Evolutionary conservation across 2,888 invertebrate species (phyloP), one percentile per base, ranked within the genome.

Genomic region (Drosophila maculinotata): DNA sequence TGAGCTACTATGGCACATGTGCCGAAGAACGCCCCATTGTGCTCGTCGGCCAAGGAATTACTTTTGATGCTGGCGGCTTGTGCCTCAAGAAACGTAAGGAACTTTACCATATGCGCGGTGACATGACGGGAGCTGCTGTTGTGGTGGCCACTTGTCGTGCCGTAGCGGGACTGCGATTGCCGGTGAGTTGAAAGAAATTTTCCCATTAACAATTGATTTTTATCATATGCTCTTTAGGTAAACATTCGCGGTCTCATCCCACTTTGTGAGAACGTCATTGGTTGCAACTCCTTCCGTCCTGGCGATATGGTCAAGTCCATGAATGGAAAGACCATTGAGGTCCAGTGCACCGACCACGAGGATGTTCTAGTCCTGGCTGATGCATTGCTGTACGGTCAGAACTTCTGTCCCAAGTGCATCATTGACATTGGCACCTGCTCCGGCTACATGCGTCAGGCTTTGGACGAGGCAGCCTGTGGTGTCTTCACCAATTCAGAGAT

Each of bases 91-190:
- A 77, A 12, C 52, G 59, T 0, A 6, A 25, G 0, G 88, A 89
- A 9, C 68, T 89, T 0, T 78, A 64, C 45, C 66, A 79, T 14
- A 96, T 96, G 96, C 93, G 95, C 63, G 96, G 95, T 1, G 97
- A 97, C 85, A 96, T 97, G 96, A 96, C 96, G 0, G 97, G 97
- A 1, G 97, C 96, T 0, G 97, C 97, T 0, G 94, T 95, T 81
- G 95, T 96, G 2, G 92, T 95, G 3, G 95, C 95, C 0, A 93
- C 95, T 2, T 93, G 95, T 45, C 92, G 94, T 51, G 94, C 96
- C 0, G 94, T 95, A 0, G 95, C 96, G 1, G 92, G 93, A 12
- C 92, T 96, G 0, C 93, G 94, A 67, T 90, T 96, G n/a, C 95
- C 96, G 1, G 81, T 80, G 1, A 39, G 70, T 52, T 9, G 3